Evolutionary conservation across 2,113 vertebrate species (phyloP).

Genomic region (Neolamprologus caudopunctatus): DNA sequence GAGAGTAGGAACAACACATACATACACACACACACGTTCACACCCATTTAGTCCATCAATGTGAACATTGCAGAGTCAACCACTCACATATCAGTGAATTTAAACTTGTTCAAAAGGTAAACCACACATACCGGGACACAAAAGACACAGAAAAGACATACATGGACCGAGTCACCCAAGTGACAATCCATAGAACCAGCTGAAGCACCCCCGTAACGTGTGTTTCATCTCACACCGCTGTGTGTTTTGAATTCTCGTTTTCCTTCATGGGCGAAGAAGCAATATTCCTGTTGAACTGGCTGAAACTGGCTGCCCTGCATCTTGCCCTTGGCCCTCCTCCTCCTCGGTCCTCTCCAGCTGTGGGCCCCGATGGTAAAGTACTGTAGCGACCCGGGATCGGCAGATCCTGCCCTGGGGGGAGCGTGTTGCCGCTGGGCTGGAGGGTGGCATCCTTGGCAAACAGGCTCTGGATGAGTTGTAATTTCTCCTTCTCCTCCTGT

Average conservation of each 20-base stretch:
- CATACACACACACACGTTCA: neutral
- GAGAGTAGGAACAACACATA: neutral
- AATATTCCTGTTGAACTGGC: constrained; percentile 62
- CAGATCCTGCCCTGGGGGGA: neutral
- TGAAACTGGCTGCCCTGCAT: constrained; percentile 77
- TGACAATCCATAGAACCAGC: neutral
- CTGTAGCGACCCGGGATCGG: constrained; percentile 38
- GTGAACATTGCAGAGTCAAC: neutral
- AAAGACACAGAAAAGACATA: constrained; percentile 10
- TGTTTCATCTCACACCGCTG: constrained; percentile 75
- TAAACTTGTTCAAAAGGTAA: neutral
- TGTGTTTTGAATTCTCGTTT: constrained; percentile 74
- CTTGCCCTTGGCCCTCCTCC: constrained; percentile 55
- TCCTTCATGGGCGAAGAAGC: constrained; percentile 25
- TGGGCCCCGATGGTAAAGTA: constrained; percentile 45
- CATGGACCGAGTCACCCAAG: neutral
- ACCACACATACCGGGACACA: constrained; percentile 4
- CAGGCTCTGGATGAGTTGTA: constrained; percentile 72
- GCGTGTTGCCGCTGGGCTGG: neutral
- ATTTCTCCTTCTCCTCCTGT: constrained; percentile 84
- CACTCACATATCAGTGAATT: neutral
- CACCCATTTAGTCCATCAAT: neutral
- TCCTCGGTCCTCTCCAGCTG: neutral
- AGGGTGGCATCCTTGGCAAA: constrained; percentile 59
- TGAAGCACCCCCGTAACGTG: neutral